A percentile compares a stretch with the other conserved stretches of the same genome.
These are phyloP conservation scores for Trissonchulus latispiculum DNA, from an alignment of 2,888 invertebrate genomes.

Conservation along the genomic window DNA sequence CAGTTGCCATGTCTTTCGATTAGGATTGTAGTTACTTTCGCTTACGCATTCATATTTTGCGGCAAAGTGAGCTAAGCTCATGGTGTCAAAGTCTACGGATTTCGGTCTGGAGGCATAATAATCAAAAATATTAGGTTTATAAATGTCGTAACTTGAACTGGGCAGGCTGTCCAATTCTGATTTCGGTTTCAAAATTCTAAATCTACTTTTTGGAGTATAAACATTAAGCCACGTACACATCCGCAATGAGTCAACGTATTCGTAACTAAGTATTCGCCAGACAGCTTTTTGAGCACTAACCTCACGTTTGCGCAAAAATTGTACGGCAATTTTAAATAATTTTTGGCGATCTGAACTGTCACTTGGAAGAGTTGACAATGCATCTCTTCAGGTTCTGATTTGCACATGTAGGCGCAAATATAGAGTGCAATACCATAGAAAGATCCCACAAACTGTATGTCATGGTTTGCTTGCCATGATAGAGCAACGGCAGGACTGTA, in stretches of 20 bases:
- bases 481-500: neutral
- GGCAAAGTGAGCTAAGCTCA: conserved; percentile 5
- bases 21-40: neutral
- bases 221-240: neutral
- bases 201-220: neutral
- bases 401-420: conserved; percentile 8
- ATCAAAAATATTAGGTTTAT: neutral
- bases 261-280: neutral
- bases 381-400: conserved; percentile 1
- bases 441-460: neutral
- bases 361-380: neutral
- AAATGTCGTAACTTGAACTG: neutral
- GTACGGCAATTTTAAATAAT: neutral
- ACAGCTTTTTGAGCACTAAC: conserved; percentile 10
- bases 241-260: neutral
- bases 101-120: neutral
- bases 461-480: neutral
- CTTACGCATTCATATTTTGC: neutral
- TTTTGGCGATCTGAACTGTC: neutral
- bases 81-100: neutral
- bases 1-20: neutral
- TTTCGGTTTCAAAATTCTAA: neutral
- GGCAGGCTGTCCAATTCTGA: neutral
- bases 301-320: neutral
- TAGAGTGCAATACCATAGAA: neutral